These are phyloP conservation scores for Drosophila peninsularis DNA, from an alignment of 2,888 invertebrate species.

Conservation along the genomic window DNA sequence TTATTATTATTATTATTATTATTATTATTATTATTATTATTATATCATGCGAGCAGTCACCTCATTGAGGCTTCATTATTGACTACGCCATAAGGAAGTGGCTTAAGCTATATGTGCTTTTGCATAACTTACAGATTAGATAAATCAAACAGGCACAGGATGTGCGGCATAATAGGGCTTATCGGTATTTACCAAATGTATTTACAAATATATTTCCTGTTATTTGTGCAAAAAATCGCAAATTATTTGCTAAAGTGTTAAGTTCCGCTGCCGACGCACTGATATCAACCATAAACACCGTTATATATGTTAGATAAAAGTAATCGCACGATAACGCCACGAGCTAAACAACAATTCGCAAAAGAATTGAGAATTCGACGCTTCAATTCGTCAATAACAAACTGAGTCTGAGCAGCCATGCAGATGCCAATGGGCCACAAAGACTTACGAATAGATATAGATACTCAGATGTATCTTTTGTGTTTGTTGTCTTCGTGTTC, in stretches of 20 bases:
- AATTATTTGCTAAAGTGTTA: conserved; percentile 7
- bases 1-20: neutral
- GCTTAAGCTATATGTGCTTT: neutral
- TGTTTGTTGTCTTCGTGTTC: conserved; percentile 5
- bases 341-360: conserved; percentile 11
- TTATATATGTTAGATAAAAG: conserved; percentile 35
- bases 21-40: neutral
- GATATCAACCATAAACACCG: conserved; percentile 29
- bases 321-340: conserved; percentile 38
- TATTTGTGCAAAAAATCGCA: conserved; percentile 4
- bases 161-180: conserved; percentile 26
- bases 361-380: neutral
- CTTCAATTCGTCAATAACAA: conserved; percentile 2
- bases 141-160: conserved; percentile 25
- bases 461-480: conserved; percentile 1
- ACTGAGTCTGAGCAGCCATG: neutral
- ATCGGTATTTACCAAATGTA: neutral
- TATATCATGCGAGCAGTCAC: neutral
- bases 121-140: conserved; percentile 27
- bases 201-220: conserved; percentile 17
- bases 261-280: conserved; percentile 29
- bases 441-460: no score
- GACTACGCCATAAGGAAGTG: conserved; percentile 4
- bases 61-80: conserved; percentile 3
- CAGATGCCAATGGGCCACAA: conserved; percentile 16